These are phyloP conservation scores for Chloroclystis v-ata DNA, from an alignment of 2,888 invertebrate species.

Conservation along the genomic window DNA sequence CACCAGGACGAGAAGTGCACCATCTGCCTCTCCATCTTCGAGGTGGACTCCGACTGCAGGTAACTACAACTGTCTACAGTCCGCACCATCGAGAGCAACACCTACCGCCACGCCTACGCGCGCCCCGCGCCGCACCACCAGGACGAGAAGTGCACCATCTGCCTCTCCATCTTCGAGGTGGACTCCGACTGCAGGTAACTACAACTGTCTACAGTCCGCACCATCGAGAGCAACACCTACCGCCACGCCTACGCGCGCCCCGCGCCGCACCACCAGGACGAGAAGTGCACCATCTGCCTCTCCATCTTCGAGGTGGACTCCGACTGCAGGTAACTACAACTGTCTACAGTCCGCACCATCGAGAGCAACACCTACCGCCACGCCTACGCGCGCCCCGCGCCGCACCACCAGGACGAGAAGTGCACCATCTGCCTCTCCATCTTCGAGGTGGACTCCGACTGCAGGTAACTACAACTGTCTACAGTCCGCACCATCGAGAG, in stretches of 20 bases:
- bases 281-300: conserved; percentile 95
- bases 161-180: conserved; percentile 91
- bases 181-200: conserved; percentile 88
- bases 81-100: conserved; percentile 89
- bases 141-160: conserved; percentile 94
- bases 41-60: conserved; percentile 91
- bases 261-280: conserved; percentile 83
- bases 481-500: conserved; percentile 83
- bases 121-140: conserved; percentile 82
- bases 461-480: conserved; percentile 77
- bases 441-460: conserved; percentile 91
- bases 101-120: conserved; percentile 90
- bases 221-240: conserved; percentile 90
- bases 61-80: conserved; percentile 37
- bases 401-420: conserved; percentile 87
- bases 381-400: conserved; percentile 83
- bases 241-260: conserved; percentile 87
- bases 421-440: conserved; percentile 94
- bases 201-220: conserved; percentile 34
- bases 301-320: conserved; percentile 91
- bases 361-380: conserved; percentile 92
- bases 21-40: conserved; percentile 92
- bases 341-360: conserved; percentile 72
- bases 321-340: conserved; percentile 83
- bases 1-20: conserved; percentile 93